Percentiles rank a stretch among this genome's conserved stretches.
Conservation (phyloP, 2,113 vertebrate species). For the Myrmecophaga tridactyla region DNA sequence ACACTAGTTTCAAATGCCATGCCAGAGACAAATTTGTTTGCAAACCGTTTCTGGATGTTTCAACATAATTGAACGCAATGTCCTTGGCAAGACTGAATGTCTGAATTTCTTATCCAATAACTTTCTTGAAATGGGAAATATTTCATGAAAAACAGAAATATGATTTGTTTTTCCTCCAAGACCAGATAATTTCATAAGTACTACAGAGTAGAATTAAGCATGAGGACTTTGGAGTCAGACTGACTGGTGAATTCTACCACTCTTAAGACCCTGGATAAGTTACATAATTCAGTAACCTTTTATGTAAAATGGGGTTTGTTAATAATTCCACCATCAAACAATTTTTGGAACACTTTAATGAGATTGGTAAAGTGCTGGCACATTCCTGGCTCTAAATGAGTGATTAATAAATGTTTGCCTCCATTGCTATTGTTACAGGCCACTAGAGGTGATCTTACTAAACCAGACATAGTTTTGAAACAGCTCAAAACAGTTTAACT, state of each 20-base stretch:
- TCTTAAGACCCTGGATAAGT: neutral
- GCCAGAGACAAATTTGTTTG: neutral
- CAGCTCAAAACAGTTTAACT: neutral
- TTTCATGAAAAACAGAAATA: conserved; percentile 19
- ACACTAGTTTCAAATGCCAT: neutral
- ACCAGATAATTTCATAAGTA: neutral
- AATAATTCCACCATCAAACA: neutral
- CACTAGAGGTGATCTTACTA: neutral
- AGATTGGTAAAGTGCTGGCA: neutral
- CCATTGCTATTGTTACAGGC: neutral
- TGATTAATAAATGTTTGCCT: neutral
- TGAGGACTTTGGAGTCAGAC: neutral
- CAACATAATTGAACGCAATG: neutral
- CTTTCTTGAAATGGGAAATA: conserved; percentile 1
- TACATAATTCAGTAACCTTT: neutral
- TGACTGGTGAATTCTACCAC: neutral
- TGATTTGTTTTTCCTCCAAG: neutral
- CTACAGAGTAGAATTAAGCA: neutral
- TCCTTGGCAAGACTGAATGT: conserved; percentile 1
- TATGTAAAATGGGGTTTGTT: neutral
- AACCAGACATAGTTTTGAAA: neutral
- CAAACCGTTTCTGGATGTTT: neutral
- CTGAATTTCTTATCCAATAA: neutral
- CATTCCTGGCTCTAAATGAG: neutral
- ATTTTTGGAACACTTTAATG: neutral